Evolutionary conservation across 2,888 invertebrate species (phyloP).

Genomic region (Volucella inflata): DNA sequence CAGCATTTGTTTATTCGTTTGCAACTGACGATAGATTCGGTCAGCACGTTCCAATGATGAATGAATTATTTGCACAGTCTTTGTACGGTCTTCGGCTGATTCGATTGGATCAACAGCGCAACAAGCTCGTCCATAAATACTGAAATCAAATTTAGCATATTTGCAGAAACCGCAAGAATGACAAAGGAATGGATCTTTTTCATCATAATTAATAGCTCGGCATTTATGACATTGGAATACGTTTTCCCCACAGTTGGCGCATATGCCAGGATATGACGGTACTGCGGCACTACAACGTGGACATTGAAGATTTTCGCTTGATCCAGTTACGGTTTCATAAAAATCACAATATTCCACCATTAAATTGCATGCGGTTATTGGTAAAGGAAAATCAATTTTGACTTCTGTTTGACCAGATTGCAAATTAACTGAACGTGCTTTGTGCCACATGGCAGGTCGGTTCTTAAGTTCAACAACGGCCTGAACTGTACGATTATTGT

Average conservation of each 20-base stretch:
- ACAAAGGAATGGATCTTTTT: slow-evolving; percentile 99
- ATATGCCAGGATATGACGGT: slow-evolving; percentile 98
- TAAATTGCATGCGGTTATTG: slow-evolving; percentile 98
- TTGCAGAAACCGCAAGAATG: slow-evolving; percentile 99
- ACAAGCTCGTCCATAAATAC: slow-evolving; percentile 94
- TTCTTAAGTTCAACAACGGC: slow-evolving; percentile 99
- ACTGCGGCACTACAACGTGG: slow-evolving; percentile 98
- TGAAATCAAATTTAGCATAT: slow-evolving; percentile 99
- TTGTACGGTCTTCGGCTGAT: slow-evolving; percentile 97
- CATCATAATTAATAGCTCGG: slow-evolving; percentile 99
- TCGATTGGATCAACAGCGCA: slow-evolving; percentile 99
- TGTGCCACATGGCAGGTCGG: slow-evolving; percentile 98
- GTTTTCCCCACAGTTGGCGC: slow-evolving; percentile 93
- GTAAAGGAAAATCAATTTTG: slow-evolving; percentile 97
- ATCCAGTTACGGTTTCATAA: slow-evolving; percentile 95
- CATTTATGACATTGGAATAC: slow-evolving; percentile 99
- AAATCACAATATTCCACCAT: slow-evolving; percentile 99
- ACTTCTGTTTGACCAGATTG: slow-evolving; percentile 97
- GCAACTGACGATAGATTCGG: slow-evolving; percentile 94
- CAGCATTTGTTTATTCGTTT: slow-evolving; percentile 94
- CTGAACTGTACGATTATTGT: slow-evolving; percentile 97
- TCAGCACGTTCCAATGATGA: slow-evolving; percentile 96
- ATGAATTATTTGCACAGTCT: slow-evolving; percentile 96
- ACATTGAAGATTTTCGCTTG: slow-evolving; percentile 96
- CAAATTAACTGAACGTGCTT: slow-evolving; percentile 95